Conservation (phyloP, 2,888 invertebrate genomes). For the Meliscaeva auricollis region DNA sequence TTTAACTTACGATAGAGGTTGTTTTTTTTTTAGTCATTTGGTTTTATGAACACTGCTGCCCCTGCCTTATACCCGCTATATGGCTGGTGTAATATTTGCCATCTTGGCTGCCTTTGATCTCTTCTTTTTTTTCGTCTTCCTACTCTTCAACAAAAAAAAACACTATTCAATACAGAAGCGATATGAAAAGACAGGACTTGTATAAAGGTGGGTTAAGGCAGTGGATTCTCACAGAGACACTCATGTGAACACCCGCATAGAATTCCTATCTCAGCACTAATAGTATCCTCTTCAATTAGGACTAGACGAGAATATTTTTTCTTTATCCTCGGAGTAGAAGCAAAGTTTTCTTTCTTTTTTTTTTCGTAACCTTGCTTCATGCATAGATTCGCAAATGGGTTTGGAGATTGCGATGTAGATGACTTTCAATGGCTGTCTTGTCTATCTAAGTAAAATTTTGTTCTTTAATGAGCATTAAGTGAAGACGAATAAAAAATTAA, state of each 20-base stretch:
- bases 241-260: slow-evolving; percentile 73
- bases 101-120: slow-evolving; percentile 73
- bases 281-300: slow-evolving; percentile 74
- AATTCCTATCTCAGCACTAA: slow-evolving; percentile 49
- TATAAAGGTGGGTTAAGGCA: slow-evolving; percentile 16
- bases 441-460: slow-evolving; percentile 23
- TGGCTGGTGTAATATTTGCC: slow-evolving; percentile 54
- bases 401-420: slow-evolving; percentile 20
- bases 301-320: slow-evolving; percentile 57
- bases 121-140: slow-evolving; percentile 13
- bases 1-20: slow-evolving; percentile 29
- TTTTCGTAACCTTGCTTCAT: slow-evolving; percentile 16
- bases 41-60: slow-evolving; percentile 41
- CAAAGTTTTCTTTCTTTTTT: slow-evolving; percentile 15
- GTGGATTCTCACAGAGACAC: slow-evolving; percentile 45
- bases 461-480: slow-evolving; percentile 59
- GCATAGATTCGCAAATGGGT: slow-evolving; percentile 46
- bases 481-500: not conserved
- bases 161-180: slow-evolving; percentile 53
- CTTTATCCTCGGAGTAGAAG: not conserved
- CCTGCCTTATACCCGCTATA: not conserved
- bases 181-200: slow-evolving; percentile 15
- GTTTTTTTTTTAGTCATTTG: slow-evolving; percentile 45
- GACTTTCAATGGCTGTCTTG: slow-evolving; percentile 50
- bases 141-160: slow-evolving; percentile 10